These are phyloP conservation scores for Morinoia aosen DNA, from an alignment of 2,888 invertebrate species.

Conservation along the genomic window DNA sequence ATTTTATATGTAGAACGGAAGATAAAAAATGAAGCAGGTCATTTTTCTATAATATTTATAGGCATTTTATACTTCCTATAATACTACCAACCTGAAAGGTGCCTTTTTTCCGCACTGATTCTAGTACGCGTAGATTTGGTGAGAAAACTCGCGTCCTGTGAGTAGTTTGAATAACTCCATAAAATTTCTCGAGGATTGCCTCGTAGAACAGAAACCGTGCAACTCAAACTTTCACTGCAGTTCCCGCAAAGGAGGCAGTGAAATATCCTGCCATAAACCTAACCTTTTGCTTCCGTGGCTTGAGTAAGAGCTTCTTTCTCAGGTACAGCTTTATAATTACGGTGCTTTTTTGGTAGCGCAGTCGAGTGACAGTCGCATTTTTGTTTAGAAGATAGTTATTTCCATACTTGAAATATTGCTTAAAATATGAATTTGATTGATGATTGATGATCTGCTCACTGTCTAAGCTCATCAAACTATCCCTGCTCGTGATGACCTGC, in stretches of 20 bases:
- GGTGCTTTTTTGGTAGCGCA: not conserved
- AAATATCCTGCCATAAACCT: no score
- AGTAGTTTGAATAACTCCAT: no score
- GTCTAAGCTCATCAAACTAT: no score
- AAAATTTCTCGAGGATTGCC: no score
- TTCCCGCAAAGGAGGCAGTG: not conserved
- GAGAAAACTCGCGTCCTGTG: not conserved
- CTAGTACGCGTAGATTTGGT: not conserved
- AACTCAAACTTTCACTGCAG: not conserved
- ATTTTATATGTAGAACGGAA: no score
- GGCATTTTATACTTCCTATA: not conserved
- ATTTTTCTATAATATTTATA: no score
- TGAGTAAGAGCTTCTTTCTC: not conserved
- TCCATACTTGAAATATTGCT: not conserved
- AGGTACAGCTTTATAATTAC: not conserved
- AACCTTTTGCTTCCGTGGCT: no score
- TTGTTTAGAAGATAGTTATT: not conserved
- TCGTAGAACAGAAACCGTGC: not conserved
- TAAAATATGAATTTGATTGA: no score
- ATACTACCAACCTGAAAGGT: not conserved
- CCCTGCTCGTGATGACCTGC: not conserved
- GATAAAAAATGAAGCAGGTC: no score
- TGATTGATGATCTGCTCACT: no score
- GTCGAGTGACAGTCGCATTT: no score
- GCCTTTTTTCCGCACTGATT: not conserved